These are phyloP conservation scores for Poecilobothrus nobilitatus DNA, from an alignment of 2,888 invertebrate genomes.

Conservation along the genomic window DNA sequence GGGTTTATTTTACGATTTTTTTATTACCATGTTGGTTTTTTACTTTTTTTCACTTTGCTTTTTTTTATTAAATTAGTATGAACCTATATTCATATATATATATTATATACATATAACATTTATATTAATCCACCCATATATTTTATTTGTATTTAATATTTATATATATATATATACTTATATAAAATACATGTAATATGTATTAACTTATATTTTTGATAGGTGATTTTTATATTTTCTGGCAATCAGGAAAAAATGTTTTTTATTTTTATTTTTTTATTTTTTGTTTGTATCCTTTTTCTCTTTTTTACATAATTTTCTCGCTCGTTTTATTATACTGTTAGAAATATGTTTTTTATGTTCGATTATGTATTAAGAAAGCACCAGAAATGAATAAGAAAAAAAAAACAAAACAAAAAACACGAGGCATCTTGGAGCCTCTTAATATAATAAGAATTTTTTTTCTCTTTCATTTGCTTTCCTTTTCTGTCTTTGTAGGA, in stretches of 20 bases:
- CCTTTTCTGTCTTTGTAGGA: background rate
- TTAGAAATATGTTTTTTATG: background rate
- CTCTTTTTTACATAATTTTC: too few species aligned
- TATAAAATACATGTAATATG: background rate
- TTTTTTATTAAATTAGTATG: background rate
- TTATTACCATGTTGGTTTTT: conserved; percentile 6
- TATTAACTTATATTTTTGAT: background rate
- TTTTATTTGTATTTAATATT: too few species aligned
- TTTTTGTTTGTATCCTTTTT: too few species aligned
- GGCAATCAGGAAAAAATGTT: background rate
- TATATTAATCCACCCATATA: too few species aligned
- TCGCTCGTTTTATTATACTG: background rate
- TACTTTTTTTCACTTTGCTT: background rate
- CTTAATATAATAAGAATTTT: background rate
- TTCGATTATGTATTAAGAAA: background rate
- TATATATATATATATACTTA: too few species aligned
- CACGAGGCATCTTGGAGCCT: background rate
- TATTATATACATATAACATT: too few species aligned
- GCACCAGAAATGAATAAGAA: background rate
- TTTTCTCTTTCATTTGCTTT: too few species aligned
- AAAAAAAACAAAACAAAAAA: background rate
- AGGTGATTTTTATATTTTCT: conserved; percentile 2
- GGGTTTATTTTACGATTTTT: background rate
- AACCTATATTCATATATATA: background rate
- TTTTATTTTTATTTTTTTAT: too few species aligned